Percentiles rank a stretch among this genome's conserved stretches.
These are phyloP conservation scores for Aphidius colemani DNA, from an alignment of 2,888 invertebrate species.

Conservation along the genomic window DNA sequence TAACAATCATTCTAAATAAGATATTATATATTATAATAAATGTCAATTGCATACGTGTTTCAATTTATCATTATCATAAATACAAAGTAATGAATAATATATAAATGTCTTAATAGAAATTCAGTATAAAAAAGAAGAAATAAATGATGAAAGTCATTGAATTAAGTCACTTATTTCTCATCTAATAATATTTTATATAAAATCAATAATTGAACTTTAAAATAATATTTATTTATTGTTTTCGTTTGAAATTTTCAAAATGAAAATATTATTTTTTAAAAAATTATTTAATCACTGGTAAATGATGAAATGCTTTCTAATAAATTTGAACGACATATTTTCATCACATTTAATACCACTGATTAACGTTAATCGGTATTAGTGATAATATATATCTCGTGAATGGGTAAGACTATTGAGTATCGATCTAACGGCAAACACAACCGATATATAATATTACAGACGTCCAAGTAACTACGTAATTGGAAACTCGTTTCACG, in stretches of 20 bases:
- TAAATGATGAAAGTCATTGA: too few species aligned
- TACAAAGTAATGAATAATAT: too few species aligned
- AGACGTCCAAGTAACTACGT: slow-evolving; percentile 29
- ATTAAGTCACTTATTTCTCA: too few species aligned
- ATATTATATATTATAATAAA: slow-evolving; percentile 4
- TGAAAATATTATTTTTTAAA: too few species aligned
- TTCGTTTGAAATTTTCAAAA: too few species aligned
- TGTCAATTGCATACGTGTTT: too few species aligned
- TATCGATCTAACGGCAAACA: slow-evolving; percentile 16
- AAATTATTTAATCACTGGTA: slow-evolving; percentile 3
- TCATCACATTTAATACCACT: slow-evolving; percentile 30
- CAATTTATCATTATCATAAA: too few species aligned
- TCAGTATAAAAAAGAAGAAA: too few species aligned
- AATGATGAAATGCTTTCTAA: slow-evolving; percentile 7
- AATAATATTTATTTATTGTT: too few species aligned
- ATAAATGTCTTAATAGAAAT: too few species aligned
- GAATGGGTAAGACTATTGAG: slow-evolving; percentile 14
- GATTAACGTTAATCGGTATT: slow-evolving; percentile 44
- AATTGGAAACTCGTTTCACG: slow-evolving; percentile 36
- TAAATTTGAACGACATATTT: slow-evolving; percentile 14
- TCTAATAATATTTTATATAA: too few species aligned
- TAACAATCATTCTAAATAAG: slow-evolving; percentile 9
- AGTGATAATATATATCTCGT: slow-evolving; percentile 32
- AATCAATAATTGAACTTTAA: too few species aligned
- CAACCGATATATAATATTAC: slow-evolving; percentile 29